Evolutionary conservation across 2,113 vertebrate genomes (phyloP), one percentile per base, ranked within the genome.

Genomic region (Paracanthobrama guichenoti): DNA sequence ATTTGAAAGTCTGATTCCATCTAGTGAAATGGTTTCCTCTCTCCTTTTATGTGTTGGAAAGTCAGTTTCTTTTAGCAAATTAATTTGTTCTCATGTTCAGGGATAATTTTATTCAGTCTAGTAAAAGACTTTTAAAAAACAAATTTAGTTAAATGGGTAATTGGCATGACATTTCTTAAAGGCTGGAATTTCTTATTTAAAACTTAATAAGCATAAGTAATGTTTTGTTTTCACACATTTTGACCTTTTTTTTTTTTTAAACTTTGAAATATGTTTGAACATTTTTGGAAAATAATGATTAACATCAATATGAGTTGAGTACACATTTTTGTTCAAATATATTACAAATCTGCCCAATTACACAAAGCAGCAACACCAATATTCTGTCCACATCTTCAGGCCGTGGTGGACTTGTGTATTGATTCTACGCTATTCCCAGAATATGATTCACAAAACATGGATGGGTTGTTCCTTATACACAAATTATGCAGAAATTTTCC

Each of bases 401-500:
- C 35, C 14, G 24, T 85, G 44, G 11, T 79, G 48, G 11, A 42
- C 75, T 9, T 3, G 8, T 14, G 3, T 50, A 79, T 80, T 83
- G 67, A 85, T 74, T 87, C 67, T 81, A 60, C 74, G 76, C 53
- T 78, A 85, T 71, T 79, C 35, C 13, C 31, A 20, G 24, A 62
- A 28, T 74, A 75, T 87, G 50, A 85, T 87, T 77, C 79, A 79
- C 82, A 87, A 85, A 88, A 83, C 84, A 85, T 57, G 59, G 60
- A 64, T 59, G 42, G 14, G 57, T 62, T 78, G 22, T 83, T 82
- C 66, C 60, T 79, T 20, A 55, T 59, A 69, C 67, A 67, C 57
- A 87, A 85, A 87, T 83, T 48, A 82, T 82, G 62, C 81, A 48
- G 35, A 62, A 73, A 62, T 57, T 79, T 83, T 87, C 75, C 79